phyloP scores from a whole-genome alignment of 2,797 vertebrate genomes.

The Zenarchopterus dispar region DNA sequence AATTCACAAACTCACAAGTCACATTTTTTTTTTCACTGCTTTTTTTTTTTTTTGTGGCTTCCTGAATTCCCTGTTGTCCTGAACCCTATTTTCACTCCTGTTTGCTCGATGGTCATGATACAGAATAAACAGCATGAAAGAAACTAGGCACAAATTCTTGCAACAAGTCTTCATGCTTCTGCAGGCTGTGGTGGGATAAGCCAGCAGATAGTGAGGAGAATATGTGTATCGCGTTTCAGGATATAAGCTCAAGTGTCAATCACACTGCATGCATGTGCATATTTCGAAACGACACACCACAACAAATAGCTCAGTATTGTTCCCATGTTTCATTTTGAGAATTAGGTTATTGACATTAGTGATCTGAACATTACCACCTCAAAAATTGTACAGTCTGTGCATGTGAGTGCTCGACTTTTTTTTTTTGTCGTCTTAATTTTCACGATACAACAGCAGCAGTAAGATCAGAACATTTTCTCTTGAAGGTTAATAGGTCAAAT shows the following conservation, averaged over 20 bases:
- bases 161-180: conserved; percentile 17
- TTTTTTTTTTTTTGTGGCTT: neutral
- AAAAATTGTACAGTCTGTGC: conserved; percentile 5
- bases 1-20: conserved; percentile 9
- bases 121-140: conserved; percentile 38
- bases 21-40: neutral
- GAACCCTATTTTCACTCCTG: conserved; percentile 31
- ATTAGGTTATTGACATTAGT: conserved; percentile 22
- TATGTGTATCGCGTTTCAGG: conserved; percentile 23
- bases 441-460: conserved; percentile 46
- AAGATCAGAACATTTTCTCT: conserved; percentile 66
- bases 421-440: conserved; percentile 61
- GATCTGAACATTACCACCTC: neutral
- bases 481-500: conserved; percentile 82
- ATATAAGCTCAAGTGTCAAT: conserved; percentile 37
- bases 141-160: conserved; percentile 8
- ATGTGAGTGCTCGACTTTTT: conserved; percentile 4
- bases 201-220: conserved; percentile 23
- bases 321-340: conserved; percentile 39
- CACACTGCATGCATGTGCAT: conserved; percentile 3
- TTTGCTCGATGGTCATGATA: conserved; percentile 17
- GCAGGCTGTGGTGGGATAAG: conserved; percentile 22
- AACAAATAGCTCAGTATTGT: conserved; percentile 22
- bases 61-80: conserved; percentile 35
- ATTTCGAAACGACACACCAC: neutral